A percentile compares a stretch with the other conserved stretches of the same genome.
Conservation (phyloP, 2,888 invertebrate species). For the Metopia argyrocephala region DNA sequence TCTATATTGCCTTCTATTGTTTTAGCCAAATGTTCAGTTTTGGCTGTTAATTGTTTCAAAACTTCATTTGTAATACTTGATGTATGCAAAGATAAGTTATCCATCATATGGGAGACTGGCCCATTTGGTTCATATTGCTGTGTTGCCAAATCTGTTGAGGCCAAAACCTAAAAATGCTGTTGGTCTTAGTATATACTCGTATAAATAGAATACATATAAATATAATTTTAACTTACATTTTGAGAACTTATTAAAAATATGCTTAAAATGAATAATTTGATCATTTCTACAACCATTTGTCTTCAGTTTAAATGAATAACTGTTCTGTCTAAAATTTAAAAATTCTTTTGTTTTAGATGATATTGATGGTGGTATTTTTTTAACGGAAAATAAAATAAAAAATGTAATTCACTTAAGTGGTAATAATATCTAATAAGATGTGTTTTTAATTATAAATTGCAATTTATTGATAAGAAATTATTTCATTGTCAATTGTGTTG, state of each 20-base stretch:
- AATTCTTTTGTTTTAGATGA: background rate
- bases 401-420: background rate
- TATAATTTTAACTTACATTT: slow-evolving; percentile 38
- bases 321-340: background rate
- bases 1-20: slow-evolving; percentile 67
- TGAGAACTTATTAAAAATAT: background rate
- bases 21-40: slow-evolving; percentile 64
- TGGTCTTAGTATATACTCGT: background rate
- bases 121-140: slow-evolving; percentile 53
- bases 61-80: slow-evolving; percentile 67
- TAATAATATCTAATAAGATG: background rate
- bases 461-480: background rate
- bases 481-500: background rate
- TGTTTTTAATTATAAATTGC: background rate
- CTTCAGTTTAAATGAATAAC: background rate
- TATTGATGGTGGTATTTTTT: background rate
- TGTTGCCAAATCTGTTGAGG: background rate
- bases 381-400: background rate
- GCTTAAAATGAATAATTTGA: slow-evolving; percentile 27
- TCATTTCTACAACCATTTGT: slow-evolving; percentile 10
- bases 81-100: slow-evolving; percentile 68
- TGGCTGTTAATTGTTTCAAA: slow-evolving; percentile 65
- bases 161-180: slow-evolving; percentile 24
- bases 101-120: slow-evolving; percentile 68
- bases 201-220: background rate